Evolutionary conservation across 92 coral and sea anemone genomes (phyloP).

Genomic region (Chrysogorgia sp.): DNA sequence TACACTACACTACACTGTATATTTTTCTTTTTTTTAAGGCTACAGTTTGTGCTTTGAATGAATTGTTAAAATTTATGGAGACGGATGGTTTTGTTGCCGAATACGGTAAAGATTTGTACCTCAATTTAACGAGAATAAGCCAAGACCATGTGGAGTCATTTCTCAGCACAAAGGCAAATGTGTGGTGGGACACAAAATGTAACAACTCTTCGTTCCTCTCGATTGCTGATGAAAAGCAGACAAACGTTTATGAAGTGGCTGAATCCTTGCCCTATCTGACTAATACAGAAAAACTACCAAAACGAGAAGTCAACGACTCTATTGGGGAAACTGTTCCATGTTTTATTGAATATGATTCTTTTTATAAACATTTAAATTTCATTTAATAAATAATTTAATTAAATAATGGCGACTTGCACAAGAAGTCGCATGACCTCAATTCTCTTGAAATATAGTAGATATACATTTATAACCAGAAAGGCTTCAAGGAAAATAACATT

Average conservation of each 20-base stretch:
- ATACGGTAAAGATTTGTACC: constrained; percentile 50
- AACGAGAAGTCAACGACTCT: too few relatives aligned
- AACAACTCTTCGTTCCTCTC: constrained; percentile 45
- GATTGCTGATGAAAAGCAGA: constrained; percentile 50
- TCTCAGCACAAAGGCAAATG: constrained; percentile 62
- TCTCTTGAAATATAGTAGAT: too few relatives aligned
- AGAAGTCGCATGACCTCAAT: too few relatives aligned
- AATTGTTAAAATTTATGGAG: constrained; percentile 33
- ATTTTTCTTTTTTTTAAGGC: constrained; percentile 20
- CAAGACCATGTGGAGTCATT: constrained; percentile 65
- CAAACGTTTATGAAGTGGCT: constrained; percentile 58
- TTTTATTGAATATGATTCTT: too few relatives aligned
- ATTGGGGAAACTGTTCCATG: too few relatives aligned
- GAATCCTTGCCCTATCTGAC: constrained; percentile 34
- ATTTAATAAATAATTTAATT: too few relatives aligned
- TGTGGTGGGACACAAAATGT: constrained; percentile 61
- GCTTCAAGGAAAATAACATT: too few relatives aligned
- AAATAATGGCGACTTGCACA: too few relatives aligned
- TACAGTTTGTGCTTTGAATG: constrained; percentile 54
- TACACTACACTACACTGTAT: not conserved
- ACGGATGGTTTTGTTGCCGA: constrained; percentile 43
- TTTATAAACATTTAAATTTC: too few relatives aligned
- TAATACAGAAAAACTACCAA: constrained; percentile 28
- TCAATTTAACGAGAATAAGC: constrained; percentile 48
- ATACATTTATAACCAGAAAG: too few relatives aligned